Evolutionary conservation across 2,113 vertebrate genomes (phyloP).

Genomic region (Malurus elegans): DNA sequence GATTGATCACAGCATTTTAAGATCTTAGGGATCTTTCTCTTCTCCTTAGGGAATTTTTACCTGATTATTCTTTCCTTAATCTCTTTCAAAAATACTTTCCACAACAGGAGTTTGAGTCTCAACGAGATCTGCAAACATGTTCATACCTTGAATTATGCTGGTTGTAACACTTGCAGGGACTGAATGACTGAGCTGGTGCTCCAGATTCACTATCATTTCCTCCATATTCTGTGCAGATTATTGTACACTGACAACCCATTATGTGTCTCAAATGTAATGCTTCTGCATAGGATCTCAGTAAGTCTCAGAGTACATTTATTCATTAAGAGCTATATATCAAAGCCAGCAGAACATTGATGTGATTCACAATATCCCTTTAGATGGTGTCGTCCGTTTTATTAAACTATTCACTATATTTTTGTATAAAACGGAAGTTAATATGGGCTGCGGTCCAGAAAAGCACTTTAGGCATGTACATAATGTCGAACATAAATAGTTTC

Average conservation of each 20-base stretch:
- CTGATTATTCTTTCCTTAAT: not conserved
- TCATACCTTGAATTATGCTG: not conserved
- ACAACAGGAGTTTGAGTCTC: not conserved
- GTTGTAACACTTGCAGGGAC: not conserved
- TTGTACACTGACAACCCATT: not conserved
- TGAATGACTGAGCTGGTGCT: not conserved
- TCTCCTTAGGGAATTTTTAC: not conserved
- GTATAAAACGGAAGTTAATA: constrained; percentile 13
- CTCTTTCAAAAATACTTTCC: not conserved
- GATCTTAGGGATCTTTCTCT: not conserved
- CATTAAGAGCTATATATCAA: not conserved
- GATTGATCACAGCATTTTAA: not conserved
- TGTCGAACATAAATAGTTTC: constrained; percentile 30
- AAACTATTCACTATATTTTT: constrained; percentile 25
- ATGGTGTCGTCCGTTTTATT: constrained; percentile 63
- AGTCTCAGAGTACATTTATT: not conserved
- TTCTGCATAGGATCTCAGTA: not conserved
- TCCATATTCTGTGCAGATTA: not conserved
- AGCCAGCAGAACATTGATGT: not conserved
- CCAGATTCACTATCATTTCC: not conserved
- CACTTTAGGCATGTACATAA: constrained; percentile 49
- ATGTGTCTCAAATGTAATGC: not conserved
- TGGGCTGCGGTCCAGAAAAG: constrained; percentile 54
- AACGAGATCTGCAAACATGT: not conserved
- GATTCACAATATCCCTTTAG: constrained; percentile 63